Evolutionary conservation across 2,113 vertebrate genomes (phyloP), one percentile per base, ranked within the genome.

Genomic region (Dascyllus trimaculatus): DNA sequence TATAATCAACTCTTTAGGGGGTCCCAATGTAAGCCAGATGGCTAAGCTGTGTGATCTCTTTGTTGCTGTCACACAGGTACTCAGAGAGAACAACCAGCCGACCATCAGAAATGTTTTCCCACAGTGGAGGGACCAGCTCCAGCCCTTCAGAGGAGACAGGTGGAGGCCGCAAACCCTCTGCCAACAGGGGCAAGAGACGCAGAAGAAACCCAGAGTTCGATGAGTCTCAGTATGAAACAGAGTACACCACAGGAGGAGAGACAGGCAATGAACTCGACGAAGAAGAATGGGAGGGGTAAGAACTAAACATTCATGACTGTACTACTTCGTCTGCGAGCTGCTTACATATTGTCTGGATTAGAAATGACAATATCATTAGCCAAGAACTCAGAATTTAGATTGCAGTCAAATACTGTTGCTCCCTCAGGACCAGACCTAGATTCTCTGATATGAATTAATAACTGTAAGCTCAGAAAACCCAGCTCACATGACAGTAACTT

Each of bases 171-270:
- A 95, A 89, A 53, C 92, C 95, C 0, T 85, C 95, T 0, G 82
- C 93, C 0, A 89, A 93, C 78, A 91, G 95, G 0, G 94, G 94
- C 14, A 95, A 95, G 71, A 92, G 92, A 26, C 88, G 85, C 53
- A 73, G 92, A 4, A 93, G 94, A 17, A 96, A 95, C 82, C 90
- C 94, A 0, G 95, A 96, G 10, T 71, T 95, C 67, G 96, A 96
- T 0, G 96, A 97, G 70, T 96, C 96, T 0, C 96, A 96, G 88
- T 96, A 96, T 0, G 96, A 97, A 88, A 97, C 96, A 0, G 96
- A 97, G 80, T 97, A 96, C 91, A 97, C 96, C 48, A 97, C 96
- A 0, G 96, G 96, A 1, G 92, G 95, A 65, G 96, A 97, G 74
- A 97, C 95, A 0, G 88, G 94, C 0, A 95, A 95, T 0, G 96